Base-by-base conservation (phyloP, 2,888 invertebrate species). In the Plemyria rubiginata region DNA sequence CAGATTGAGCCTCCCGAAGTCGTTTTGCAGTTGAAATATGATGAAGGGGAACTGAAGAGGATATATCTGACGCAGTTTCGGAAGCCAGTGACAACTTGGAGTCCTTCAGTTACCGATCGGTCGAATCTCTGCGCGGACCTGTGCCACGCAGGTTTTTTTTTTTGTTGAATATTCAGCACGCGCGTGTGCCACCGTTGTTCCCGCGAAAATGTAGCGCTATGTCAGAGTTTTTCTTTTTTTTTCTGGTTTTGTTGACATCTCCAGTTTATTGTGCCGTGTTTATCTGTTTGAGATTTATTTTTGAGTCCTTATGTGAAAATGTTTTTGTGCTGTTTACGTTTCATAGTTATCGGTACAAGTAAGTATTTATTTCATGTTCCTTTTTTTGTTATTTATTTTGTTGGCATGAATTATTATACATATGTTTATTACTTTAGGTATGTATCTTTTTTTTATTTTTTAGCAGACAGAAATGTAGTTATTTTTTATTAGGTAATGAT, bases 41-140 rank as follows among this genome's bases (percentile, higher is more conserved):
- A 88, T 58, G 77, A 80, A 13, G 93, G 93, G 54, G 87, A 87
- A 80, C 82, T 93, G 85, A 84, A 92, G 82, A 86, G 86, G 81
- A 88, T 93, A 87, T 91, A 91, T 76, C 67, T 93, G 74, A 85
- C 93, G 38, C 93, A 93, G 82, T 90, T 86, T 58, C 75, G 91
- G 12, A 88, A 89, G 70, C 82, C 82, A n/a, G 68, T 53, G 36
- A 76, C 70, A 11, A 60, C 58, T 11, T 80, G 80, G 80, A 62
- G 54, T 12, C 86, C 90, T 1, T 81, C 92, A 91, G 90, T 92
- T 41, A 74, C 80, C 50, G 84, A 84, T 5, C 72, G 86, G 66
- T 80, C 73, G 70, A 82, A 78, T 57, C 73, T 90, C 70, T 93
- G 93, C 74, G 75, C 87, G 80, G 92, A 93, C 88, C 83, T 93